Conservation (phyloP, 2,113 vertebrate genomes). For the Hypocryptadius cinnamomeus region DNA sequence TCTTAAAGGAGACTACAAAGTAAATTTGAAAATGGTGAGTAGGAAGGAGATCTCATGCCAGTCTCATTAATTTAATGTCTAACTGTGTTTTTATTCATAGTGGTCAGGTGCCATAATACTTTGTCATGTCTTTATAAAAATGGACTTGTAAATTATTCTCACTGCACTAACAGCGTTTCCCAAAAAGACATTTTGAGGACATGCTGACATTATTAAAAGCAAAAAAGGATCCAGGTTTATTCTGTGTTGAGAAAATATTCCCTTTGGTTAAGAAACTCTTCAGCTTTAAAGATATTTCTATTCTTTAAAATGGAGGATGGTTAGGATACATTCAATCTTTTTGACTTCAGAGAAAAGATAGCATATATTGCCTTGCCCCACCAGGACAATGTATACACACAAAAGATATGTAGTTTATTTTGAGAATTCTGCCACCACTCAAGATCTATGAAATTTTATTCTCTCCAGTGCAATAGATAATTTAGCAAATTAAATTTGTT, state of each 20-base stretch:
- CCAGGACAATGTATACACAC: neutral
- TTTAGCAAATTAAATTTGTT: neutral
- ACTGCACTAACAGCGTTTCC: neutral
- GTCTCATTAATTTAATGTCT: slow-evolving; percentile 17
- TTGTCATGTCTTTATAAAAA: neutral
- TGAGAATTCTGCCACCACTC: neutral
- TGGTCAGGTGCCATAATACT: neutral
- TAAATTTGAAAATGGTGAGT: neutral
- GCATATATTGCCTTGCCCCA: neutral
- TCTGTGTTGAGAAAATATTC: neutral
- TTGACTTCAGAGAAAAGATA: neutral
- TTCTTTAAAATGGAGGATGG: neutral
- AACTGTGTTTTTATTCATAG: neutral
- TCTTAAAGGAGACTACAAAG: neutral
- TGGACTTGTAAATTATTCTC: neutral
- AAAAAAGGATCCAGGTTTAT: neutral
- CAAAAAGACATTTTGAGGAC: neutral
- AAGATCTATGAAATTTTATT: neutral
- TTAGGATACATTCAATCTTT: neutral
- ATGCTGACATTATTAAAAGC: neutral
- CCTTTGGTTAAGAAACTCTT: neutral
- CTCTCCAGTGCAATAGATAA: neutral
- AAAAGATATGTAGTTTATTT: neutral
- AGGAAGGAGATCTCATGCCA: neutral
- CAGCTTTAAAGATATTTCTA: neutral